Base-by-base conservation (phyloP, 2,888 invertebrate genomes). In the Ochropleura leucogaster region DNA sequence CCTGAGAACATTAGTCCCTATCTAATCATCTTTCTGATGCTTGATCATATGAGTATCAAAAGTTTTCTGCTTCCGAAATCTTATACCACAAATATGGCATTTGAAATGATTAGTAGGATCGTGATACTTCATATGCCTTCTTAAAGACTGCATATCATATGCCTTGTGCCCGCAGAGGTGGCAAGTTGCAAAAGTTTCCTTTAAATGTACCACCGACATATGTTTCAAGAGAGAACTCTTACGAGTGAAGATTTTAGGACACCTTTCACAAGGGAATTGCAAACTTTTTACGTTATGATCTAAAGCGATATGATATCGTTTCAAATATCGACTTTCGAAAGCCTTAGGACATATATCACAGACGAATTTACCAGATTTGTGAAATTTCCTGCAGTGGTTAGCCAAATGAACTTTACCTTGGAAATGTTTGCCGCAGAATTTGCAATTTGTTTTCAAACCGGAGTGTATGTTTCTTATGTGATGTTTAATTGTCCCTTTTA, bases 71-170 rank as follows among this genome's bases (percentile, higher is more conserved):
- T 64, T 71, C 9, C 64, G 94, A 79, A 96, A 97, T 1, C 90
- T 89, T 74, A 94, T 93, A 6, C 92, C 92, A 79, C 96, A 96
- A 67, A 92, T 83, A 4, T 90, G 89, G 79, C 96, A 96, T 53
- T 90, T 88, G 60, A 92, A 95, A 12, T 93, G 92, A 64, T 78
- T 79, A 3, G 53, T 6, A 1, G 71, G 71, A 42, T 74, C 79
- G 8, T 88, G 88, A 0, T 66, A 42, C 0, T 74, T 57, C 70
- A 83, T 72, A 44, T 88, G 88, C 4, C 74, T 76, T 16, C 64
- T 77, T 60, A 88, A 63, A 5, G 74, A 63, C 0, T 66, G 66
- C 30, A 66, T 51, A 60, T 85, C 82, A 16, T 80, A 89, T 0
- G 74, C 77, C 18, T 82, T 76, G 6, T 68, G 72, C 0, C 87